phyloP scores from a whole-genome alignment of 1,140 invertebrate species.

The Drosophila littoralis region DNA sequence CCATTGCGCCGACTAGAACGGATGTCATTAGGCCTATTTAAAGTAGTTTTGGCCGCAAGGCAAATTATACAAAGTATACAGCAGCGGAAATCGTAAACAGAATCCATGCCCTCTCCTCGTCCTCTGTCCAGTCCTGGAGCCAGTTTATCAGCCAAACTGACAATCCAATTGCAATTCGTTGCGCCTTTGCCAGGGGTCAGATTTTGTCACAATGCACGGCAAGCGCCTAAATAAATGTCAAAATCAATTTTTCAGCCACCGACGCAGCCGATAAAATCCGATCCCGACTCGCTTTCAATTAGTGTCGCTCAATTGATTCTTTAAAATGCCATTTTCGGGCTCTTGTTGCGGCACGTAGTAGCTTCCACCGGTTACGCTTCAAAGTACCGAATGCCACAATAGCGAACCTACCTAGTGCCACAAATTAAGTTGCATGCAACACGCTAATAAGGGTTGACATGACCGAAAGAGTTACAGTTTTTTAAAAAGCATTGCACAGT shows the following conservation, averaged over 20 bases:
- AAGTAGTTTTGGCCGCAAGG: conserved; percentile 62
- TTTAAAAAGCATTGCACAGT: background rate
- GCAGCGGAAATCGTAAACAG: conserved; percentile 51
- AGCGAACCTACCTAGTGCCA: background rate
- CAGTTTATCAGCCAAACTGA: conserved; percentile 51
- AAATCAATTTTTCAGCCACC: conserved; percentile 63
- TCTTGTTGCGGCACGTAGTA: conserved; percentile 14
- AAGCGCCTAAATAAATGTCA: conserved; percentile 72
- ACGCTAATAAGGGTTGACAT: conserved; percentile 17
- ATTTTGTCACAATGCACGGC: conserved; percentile 34
- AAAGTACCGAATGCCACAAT: background rate
- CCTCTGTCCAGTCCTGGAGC: background rate
- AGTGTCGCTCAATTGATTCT: conserved; percentile 72
- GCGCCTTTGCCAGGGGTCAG: conserved; percentile 64
- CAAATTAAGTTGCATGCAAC: conserved; percentile 14
- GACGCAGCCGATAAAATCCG: conserved; percentile 47
- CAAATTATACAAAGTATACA: conserved; percentile 38
- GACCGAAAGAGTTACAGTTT: background rate
- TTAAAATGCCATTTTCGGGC: conserved; percentile 40
- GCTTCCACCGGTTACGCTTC: conserved; percentile 20
- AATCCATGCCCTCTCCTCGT: conserved; percentile 7
- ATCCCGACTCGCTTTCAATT: conserved; percentile 46
- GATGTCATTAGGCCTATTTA: conserved; percentile 79
- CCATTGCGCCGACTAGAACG: conserved; percentile 46
- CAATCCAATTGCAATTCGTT: conserved; percentile 59